phyloP scores from a whole-genome alignment of 2,888 invertebrate species.

The Exocentrus adspersus region DNA sequence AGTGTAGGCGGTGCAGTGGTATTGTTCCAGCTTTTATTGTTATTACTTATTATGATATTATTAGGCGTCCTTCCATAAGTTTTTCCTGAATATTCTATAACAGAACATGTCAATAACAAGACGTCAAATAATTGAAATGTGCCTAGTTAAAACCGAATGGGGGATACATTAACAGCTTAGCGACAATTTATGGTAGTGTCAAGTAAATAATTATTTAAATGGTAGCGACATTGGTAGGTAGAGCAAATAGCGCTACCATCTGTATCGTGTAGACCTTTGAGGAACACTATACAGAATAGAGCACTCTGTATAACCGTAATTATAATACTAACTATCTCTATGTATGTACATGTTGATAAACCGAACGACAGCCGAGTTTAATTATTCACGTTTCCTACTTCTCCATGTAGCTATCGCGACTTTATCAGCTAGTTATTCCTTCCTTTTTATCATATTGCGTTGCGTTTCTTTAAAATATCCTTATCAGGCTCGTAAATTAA shows the following conservation, averaged over 20 bases:
- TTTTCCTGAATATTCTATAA: background rate
- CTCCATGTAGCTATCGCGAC: background rate
- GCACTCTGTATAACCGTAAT: no score
- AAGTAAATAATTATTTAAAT: no score
- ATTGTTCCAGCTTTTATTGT: no score
- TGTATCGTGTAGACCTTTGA: conserved; percentile 9
- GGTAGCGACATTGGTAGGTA: background rate
- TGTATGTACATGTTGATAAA: background rate
- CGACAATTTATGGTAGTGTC: background rate
- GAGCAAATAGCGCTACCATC: background rate
- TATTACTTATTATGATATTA: background rate
- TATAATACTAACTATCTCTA: no score
- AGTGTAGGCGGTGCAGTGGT: no score
- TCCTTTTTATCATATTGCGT: conserved; percentile 3
- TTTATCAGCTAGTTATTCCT: conserved; percentile 10
- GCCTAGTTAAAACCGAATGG: conserved; percentile 13
- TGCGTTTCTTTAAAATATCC: conserved; percentile 4
- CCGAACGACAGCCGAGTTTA: conserved; percentile 5
- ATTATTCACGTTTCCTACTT: conserved; percentile 20
- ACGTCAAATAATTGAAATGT: conserved; percentile 17
- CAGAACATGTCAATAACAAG: background rate
- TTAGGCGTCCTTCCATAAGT: background rate
- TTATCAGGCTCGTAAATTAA: conserved; percentile 8
- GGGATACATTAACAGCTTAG: background rate
- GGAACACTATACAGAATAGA: conserved; percentile 14